A percentile compares a stretch with the other conserved stretches of the same genome.
These are phyloP conservation scores for Platichthys stellatus DNA, from an alignment of 2,113 vertebrate species.

Conservation along the genomic window DNA sequence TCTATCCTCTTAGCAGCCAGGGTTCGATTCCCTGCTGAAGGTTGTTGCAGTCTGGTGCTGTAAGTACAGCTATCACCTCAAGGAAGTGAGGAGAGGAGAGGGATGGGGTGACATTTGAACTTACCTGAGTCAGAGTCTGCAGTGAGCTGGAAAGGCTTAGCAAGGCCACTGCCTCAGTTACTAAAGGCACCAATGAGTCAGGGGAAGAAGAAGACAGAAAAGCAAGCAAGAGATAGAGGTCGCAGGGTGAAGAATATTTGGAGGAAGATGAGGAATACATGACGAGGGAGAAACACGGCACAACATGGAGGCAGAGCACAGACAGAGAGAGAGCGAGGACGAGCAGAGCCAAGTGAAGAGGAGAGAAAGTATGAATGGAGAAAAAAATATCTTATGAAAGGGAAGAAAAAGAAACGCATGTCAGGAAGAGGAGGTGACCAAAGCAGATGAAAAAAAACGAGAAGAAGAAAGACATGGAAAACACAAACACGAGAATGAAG, in stretches of 20 bases:
- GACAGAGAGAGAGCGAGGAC: slow-evolving; percentile 15
- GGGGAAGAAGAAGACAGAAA: slow-evolving; percentile 4
- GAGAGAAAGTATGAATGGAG: neutral
- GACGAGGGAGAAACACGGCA: neutral
- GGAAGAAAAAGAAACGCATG: slow-evolving; percentile 12
- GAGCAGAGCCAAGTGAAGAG: slow-evolving; percentile 8
- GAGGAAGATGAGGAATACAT: slow-evolving; percentile 2
- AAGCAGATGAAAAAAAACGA: slow-evolving; percentile 22
- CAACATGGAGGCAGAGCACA: slow-evolving; percentile 12
- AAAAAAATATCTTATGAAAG: neutral
- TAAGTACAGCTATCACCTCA: slow-evolving; percentile 26
- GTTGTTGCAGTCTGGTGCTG: slow-evolving; percentile 19
- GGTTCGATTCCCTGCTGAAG: slow-evolving; percentile 19
- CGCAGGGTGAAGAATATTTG: slow-evolving; percentile 2
- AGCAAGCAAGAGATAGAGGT: neutral
- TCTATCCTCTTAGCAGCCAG: slow-evolving; percentile 9
- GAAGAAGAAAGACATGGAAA: slow-evolving; percentile 25
- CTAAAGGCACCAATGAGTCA: neutral
- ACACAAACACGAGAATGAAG: slow-evolving; percentile 16
- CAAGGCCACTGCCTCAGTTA: slow-evolving; percentile 9
- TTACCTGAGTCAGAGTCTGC: slow-evolving; percentile 13
- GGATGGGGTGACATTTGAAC: slow-evolving; percentile 41
- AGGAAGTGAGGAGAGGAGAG: slow-evolving; percentile 9
- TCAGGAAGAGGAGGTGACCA: slow-evolving; percentile 10
- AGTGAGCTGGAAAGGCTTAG: slow-evolving; percentile 18